A percentile compares a stretch with the other conserved stretches of the same genome.
Evolutionary conservation across 2,888 invertebrate species (phyloP).

Genomic region (Pristionchus arcanus): DNA sequence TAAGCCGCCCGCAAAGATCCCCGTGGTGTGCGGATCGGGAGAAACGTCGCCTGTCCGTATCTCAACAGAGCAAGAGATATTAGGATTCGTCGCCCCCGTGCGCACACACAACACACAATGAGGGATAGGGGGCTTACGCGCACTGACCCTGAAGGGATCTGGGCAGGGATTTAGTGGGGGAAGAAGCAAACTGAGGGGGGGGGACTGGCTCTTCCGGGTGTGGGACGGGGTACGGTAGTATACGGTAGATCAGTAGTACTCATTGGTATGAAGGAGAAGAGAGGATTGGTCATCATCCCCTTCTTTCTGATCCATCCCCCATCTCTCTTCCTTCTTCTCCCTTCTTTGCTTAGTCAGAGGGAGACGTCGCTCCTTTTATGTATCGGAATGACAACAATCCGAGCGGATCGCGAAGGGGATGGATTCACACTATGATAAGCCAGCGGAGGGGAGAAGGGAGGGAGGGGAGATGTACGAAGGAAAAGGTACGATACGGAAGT

Average conservation of each 20-base stretch:
- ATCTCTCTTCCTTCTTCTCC: conserved; percentile 23
- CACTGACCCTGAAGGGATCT: conserved; percentile 40
- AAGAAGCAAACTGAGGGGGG: background rate
- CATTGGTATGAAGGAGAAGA: conserved; percentile 36
- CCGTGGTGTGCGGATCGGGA: background rate
- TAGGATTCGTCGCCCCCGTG: conserved; percentile 12
- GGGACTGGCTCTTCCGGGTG: background rate
- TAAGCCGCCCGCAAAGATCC: background rate
- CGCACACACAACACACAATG: conserved; percentile 13
- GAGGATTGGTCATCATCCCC: conserved; percentile 36
- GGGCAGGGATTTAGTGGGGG: background rate
- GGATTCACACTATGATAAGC: conserved; percentile 49
- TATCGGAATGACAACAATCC: conserved; percentile 47
- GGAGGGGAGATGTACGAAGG: conserved; percentile 13
- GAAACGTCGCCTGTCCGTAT: conserved; percentile 25
- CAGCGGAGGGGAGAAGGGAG: background rate
- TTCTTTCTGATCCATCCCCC: conserved; percentile 36
- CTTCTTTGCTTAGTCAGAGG: conserved; percentile 41
- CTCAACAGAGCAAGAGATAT: background rate
- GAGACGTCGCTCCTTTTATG: conserved; percentile 49
- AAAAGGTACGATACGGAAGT: background rate
- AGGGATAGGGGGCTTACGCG: conserved; percentile 22
- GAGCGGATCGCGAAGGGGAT: background rate
- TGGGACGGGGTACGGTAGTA: background rate
- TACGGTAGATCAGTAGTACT: conserved; percentile 39